Evolutionary conservation across 1,140 invertebrate species (phyloP).

Genomic region (Pollicipes pollicipes): DNA sequence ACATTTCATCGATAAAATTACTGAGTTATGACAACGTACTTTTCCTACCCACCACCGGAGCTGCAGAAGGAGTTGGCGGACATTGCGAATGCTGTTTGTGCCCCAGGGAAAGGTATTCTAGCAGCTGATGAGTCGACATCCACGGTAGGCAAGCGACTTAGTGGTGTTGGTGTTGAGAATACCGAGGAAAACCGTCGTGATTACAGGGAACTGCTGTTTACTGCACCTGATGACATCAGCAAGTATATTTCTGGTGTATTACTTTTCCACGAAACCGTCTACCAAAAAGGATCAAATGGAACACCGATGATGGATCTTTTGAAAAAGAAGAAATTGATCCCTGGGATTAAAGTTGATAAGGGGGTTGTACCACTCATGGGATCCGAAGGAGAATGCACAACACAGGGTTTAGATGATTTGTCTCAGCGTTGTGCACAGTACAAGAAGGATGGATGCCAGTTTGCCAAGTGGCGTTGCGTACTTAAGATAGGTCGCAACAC

Average conservation of each 20-base stretch:
- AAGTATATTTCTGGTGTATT: constrained; percentile 73
- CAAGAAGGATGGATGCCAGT: constrained; percentile 91
- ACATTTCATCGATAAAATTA: too few species aligned
- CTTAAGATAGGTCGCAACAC: constrained; percentile 80
- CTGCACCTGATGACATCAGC: constrained; percentile 43
- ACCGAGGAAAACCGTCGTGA: constrained; percentile 61
- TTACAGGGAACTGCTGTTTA: constrained; percentile 64
- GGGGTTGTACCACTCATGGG: constrained; percentile 76
- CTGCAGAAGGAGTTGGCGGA: constrained; percentile 71
- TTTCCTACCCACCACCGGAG: constrained; percentile 62
- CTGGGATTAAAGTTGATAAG: constrained; percentile 78
- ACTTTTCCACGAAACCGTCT: constrained; percentile 93
- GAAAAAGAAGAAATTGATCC: constrained; percentile 67
- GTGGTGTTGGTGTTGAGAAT: constrained; percentile 51
- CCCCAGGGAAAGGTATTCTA: constrained; percentile 67
- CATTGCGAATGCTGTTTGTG: constrained; percentile 77
- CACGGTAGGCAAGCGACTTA: constrained; percentile 70
- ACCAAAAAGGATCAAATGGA: constrained; percentile 78
- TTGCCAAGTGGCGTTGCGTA: too few species aligned
- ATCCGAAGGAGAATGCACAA: constrained; percentile 82
- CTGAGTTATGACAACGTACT: constrained; percentile 50
- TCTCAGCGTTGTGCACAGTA: constrained; percentile 87
- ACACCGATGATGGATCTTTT: constrained; percentile 61
- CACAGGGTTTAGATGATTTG: constrained; percentile 91
- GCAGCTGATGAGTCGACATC: constrained; percentile 70